These are phyloP conservation scores for Xanthia icteritia DNA, from an alignment of 2,888 invertebrate species.

Conservation along the genomic window DNA sequence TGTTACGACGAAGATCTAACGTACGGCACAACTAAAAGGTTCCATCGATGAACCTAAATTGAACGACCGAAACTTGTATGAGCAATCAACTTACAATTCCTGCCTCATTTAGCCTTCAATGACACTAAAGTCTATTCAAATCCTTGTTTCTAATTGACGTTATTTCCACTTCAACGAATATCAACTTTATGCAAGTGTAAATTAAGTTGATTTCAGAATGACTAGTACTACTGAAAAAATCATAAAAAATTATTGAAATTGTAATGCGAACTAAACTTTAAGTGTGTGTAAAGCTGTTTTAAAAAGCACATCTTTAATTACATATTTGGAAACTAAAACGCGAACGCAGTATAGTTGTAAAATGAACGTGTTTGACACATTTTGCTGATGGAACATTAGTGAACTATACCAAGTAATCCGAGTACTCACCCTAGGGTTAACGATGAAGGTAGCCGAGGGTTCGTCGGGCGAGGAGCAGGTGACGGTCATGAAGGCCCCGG, in stretches of 20 bases:
- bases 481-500: conserved; percentile 92
- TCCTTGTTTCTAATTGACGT: background rate
- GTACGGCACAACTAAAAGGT: background rate
- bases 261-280: background rate
- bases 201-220: background rate
- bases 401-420: background rate
- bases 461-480: conserved; percentile 93
- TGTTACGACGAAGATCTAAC: background rate
- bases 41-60: background rate
- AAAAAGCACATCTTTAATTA: background rate
- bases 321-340: background rate
- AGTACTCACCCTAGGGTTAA: conserved; percentile 83
- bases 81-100: background rate
- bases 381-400: background rate
- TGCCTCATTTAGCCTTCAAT: background rate
- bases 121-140: background rate
- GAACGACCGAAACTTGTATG: background rate
- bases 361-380: background rate
- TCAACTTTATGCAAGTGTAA: background rate
- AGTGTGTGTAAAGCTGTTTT: background rate
- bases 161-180: background rate
- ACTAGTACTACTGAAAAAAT: background rate
- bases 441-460: conserved; percentile 90
- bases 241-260: background rate
- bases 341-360: background rate